A percentile compares a stretch with the other conserved stretches of the same genome.
Conservation (phyloP, 1,140 invertebrate genomes). For the Pemphigus obesinymphae region DNA sequence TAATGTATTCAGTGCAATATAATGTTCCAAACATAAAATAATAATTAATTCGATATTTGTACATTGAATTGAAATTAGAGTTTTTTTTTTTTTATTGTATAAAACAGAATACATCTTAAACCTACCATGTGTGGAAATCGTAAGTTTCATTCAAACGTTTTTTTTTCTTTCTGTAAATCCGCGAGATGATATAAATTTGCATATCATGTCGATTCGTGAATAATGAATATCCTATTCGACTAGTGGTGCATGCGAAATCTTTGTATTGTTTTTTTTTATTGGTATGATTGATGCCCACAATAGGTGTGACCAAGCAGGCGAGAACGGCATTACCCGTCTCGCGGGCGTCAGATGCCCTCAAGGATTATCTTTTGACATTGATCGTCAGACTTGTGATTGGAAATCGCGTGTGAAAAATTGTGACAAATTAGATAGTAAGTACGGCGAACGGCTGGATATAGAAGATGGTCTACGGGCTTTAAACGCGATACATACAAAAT, state of each 20-base stretch:
- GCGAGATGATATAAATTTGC: no score
- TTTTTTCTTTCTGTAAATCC: not conserved
- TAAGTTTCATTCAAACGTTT: no score
- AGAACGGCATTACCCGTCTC: constrained; percentile 76
- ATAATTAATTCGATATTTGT: no score
- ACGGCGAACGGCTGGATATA: constrained; percentile 14
- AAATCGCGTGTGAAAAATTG: constrained; percentile 93
- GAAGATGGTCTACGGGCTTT: constrained; percentile 19
- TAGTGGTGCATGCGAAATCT: not conserved
- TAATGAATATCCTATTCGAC: no score
- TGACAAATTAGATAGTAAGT: constrained; percentile 88
- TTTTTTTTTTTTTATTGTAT: no score
- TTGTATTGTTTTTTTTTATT: constrained; percentile 5
- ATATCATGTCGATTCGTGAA: no score
- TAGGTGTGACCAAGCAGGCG: constrained; percentile 85
- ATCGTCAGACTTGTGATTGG: constrained; percentile 92
- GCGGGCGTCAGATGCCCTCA: constrained; percentile 81
- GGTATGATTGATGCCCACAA: constrained; percentile 32
- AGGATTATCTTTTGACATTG: constrained; percentile 89
- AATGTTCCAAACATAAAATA: no score
- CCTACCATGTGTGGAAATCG: no score
- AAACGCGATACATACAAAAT: not conserved
- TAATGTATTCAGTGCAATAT: not conserved
- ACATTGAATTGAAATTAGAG: no score
- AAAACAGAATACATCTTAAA: no score